phyloP scores from a whole-genome alignment of 2,888 invertebrate genomes.

The Branchellion lobata region DNA sequence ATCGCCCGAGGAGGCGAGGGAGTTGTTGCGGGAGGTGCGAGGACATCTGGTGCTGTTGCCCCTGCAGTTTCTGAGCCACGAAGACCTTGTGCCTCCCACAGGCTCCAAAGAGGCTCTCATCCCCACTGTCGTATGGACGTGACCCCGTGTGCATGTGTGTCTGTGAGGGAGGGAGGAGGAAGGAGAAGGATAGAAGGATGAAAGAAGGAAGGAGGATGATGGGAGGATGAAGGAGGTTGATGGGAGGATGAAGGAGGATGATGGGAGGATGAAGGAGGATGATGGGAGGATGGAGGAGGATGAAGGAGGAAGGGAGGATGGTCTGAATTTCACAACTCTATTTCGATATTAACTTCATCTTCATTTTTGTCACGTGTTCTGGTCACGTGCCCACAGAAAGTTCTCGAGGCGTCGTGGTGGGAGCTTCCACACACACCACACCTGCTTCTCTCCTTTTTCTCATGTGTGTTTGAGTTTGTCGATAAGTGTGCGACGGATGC shows the following conservation, averaged over 20 bases:
- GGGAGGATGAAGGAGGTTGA: conserved; percentile 5
- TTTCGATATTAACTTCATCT: too few species aligned
- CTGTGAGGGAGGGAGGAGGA: background rate
- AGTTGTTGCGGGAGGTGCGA: conserved; percentile 70
- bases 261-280: background rate
- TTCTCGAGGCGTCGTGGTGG: too few species aligned
- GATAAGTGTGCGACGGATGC: too few species aligned
- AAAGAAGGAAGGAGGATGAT: background rate
- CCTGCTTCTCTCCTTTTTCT: too few species aligned
- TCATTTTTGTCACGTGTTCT: too few species aligned
- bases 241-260: background rate
- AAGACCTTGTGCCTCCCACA: conserved; percentile 76
- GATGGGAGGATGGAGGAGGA: conserved; percentile 6
- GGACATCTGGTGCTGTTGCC: conserved; percentile 87
- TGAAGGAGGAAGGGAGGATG: background rate
- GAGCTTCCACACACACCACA: too few species aligned
- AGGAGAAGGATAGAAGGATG: background rate
- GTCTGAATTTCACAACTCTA: too few species aligned
- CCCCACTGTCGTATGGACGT: conserved; percentile 90
- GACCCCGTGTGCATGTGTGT: background rate
- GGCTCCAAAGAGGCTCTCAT: conserved; percentile 86
- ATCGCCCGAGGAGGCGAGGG: conserved; percentile 71
- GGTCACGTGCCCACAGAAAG: too few species aligned
- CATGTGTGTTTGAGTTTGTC: too few species aligned
- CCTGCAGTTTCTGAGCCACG: conserved; percentile 81